Base-by-base conservation (phyloP, 2,113 vertebrate species). In the Epinephelus cyanopodus region DNA sequence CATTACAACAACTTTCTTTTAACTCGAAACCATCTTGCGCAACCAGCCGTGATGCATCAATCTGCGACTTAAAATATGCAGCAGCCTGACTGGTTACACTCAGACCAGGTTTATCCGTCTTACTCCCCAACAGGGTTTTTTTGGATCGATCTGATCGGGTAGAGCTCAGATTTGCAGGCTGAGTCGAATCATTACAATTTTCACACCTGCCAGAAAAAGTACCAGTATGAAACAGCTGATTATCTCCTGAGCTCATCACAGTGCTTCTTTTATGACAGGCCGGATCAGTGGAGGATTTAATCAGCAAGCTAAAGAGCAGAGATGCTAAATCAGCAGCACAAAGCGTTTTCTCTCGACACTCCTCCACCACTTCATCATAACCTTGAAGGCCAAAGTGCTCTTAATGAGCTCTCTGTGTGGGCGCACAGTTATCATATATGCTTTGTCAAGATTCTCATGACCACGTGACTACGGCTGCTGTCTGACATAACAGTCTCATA, bases 231-330 rank as follows among this genome's bases (percentile, higher is more conserved):
- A 54, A 54, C 15, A n/a, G 12, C 33, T 25, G 10, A 60, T 60
- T 60, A 48, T 60, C n/a, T 9, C 13, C 53, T 8, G 8, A 72
- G 52, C 33, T 25, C 15, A 65, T 52, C 13, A 56, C 57, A 23
- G 2, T 39, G 47, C 72, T 74, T 63, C 12, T 52, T 42, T 58
- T 17, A 52, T 18, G 21, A 39, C 33, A 5, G 25, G 27, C 57
- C 50, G 71, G 58, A 57, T 73, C 15, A 1, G 65, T 65, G 39
- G 19, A 56, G 60, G 6, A 45, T 21, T 29, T 63, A 33, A 72
- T 80, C 77, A 65, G 54, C 25, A 57, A 39, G 60, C 23, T 45
- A 65, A 65, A 48, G 39, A 74, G 54, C 33, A 68, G 68, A 78
- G 52, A 67, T 66, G 48, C 45, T 53, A 39, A 33, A 61, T 48